These are phyloP conservation scores for Harpalus rubripes DNA, from an alignment of 2,888 invertebrate species.

Conservation along the genomic window DNA sequence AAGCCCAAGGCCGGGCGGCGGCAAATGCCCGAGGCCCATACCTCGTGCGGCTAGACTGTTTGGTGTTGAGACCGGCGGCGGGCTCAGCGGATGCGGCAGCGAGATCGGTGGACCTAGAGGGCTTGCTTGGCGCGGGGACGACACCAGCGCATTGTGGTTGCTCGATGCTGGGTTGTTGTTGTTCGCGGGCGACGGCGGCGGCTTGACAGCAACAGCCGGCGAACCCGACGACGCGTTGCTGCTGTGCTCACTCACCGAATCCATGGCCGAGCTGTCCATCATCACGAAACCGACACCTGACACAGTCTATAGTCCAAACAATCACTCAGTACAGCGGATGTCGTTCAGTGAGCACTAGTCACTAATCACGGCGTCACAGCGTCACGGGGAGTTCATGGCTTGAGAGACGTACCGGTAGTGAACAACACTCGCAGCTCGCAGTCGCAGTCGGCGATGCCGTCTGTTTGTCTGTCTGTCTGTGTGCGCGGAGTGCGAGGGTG, in stretches of 20 bases:
- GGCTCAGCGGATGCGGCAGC: slow-evolving; percentile 83
- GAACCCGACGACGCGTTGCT: slow-evolving; percentile 80
- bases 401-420: slow-evolving; percentile 77
- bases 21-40: slow-evolving; percentile 89
- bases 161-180: slow-evolving; percentile 73
- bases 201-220: slow-evolving; percentile 77
- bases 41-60: slow-evolving; percentile 82
- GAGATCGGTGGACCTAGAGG: slow-evolving; percentile 79
- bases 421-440: slow-evolving; percentile 68
- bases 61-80: slow-evolving; percentile 83
- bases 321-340: slow-evolving; percentile 35
- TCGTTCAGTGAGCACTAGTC: slow-evolving; percentile 9
- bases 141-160: slow-evolving; percentile 74
- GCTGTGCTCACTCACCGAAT: slow-evolving; percentile 81
- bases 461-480: slow-evolving; percentile 76
- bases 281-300: slow-evolving; percentile 71
- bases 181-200: slow-evolving; percentile 77
- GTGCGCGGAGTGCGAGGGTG: slow-evolving; percentile 66
- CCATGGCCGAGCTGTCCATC: slow-evolving; percentile 81
- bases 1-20: slow-evolving; percentile 90
- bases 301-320: slow-evolving; percentile 68
- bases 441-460: slow-evolving; percentile 56
- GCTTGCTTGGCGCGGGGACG: slow-evolving; percentile 77
- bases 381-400: slow-evolving; percentile 5
- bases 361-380: not conserved